A percentile compares a stretch with the other conserved stretches of the same genome.
Evolutionary conservation across 2,797 vertebrate species (phyloP).

Genomic region (Potorous gilbertii): DNA sequence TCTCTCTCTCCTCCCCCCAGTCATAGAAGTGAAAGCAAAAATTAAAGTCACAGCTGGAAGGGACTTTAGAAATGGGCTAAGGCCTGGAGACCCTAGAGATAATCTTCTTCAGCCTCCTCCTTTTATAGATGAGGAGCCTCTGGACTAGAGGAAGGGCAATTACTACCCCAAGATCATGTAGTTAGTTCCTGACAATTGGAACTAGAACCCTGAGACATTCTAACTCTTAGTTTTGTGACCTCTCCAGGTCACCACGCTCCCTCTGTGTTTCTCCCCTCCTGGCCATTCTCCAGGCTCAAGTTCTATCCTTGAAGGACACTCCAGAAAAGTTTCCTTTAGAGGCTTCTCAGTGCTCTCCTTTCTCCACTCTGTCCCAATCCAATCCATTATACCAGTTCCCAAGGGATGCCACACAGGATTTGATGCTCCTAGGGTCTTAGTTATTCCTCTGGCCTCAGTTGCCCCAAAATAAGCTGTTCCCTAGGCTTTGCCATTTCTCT

Average conservation of each 20-base stretch:
- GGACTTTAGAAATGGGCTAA: slow-evolving; percentile 39
- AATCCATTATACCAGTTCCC: background rate
- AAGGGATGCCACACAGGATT: background rate
- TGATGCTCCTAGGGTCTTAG: background rate
- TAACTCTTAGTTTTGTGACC: background rate
- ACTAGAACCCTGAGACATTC: background rate
- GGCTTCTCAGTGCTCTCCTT: background rate
- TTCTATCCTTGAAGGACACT: background rate
- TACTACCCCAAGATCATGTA: background rate
- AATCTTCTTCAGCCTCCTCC: background rate
- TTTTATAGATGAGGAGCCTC: background rate
- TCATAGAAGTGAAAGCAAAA: background rate
- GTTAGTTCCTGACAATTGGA: background rate
- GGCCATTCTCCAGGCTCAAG: background rate
- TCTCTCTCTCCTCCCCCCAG: background rate
- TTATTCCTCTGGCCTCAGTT: background rate
- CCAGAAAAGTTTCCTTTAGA: background rate
- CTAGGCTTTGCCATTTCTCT: slow-evolving; percentile 24
- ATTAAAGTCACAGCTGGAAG: slow-evolving; percentile 30
- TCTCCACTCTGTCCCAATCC: background rate
- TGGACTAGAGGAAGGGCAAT: background rate
- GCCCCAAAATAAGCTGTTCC: background rate
- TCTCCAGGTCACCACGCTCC: background rate
- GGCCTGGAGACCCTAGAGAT: too few relatives aligned
- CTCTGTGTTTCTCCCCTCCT: background rate